Evolutionary conservation across 2,888 invertebrate species (phyloP).

Genomic region (Cryptocheilus praepositus): DNA sequence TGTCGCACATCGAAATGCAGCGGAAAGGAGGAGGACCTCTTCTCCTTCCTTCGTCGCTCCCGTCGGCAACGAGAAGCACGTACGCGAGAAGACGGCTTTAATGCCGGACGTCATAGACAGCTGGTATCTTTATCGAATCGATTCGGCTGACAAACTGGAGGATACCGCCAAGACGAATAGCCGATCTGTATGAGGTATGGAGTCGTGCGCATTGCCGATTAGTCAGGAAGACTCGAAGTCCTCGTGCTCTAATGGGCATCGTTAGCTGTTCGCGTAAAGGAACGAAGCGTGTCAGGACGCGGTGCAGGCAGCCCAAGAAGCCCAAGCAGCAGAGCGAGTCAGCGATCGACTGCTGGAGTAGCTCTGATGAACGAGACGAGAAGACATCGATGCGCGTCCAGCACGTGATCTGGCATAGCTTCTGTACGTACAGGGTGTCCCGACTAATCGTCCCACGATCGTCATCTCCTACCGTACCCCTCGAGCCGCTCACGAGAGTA

Average conservation of each 20-base stretch:
- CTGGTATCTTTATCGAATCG: constrained; percentile 72
- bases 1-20: not conserved
- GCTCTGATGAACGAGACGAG: constrained; percentile 21
- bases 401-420: constrained; percentile 37
- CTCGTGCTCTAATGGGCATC: constrained; percentile 72
- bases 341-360: constrained; percentile 31
- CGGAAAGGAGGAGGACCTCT: not conserved
- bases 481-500: not conserved
- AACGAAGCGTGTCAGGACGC: constrained; percentile 48
- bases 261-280: constrained; percentile 64
- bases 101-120: constrained; percentile 63
- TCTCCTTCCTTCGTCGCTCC: constrained; percentile 36
- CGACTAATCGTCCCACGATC: constrained; percentile 53
- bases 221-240: constrained; percentile 65
- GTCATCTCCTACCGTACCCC: constrained; percentile 32
- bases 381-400: constrained; percentile 27
- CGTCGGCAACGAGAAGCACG: constrained; percentile 8
- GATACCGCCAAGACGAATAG: constrained; percentile 70
- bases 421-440: constrained; percentile 47
- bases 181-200: constrained; percentile 71
- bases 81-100: constrained; percentile 27
- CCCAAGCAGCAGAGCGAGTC: not conserved
- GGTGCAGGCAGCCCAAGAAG: constrained; percentile 17
- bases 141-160: constrained; percentile 72
- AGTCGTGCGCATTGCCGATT: constrained; percentile 69